Evolutionary conservation across 64 coral and sea anemone genomes (phyloP).

Genomic region (Dendronephthya gigantea): DNA sequence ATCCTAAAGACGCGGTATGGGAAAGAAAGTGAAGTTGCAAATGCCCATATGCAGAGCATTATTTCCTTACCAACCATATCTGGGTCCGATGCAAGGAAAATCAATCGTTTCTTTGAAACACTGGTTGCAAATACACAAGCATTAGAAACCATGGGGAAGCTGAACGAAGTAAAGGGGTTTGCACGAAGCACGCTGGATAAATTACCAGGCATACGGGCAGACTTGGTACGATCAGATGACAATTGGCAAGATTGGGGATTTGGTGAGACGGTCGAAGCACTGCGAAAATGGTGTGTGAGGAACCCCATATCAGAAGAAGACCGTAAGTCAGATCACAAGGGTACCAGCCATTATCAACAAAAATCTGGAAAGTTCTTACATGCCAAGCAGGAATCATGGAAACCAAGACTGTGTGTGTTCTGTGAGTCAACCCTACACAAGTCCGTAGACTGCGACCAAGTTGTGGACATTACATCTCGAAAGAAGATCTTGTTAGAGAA

Average conservation of each 20-base stretch:
- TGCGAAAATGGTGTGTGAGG: slow-evolving; percentile 4
- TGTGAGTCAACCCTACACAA: slow-evolving; percentile 32
- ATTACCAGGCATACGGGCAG: slow-evolving; percentile 26
- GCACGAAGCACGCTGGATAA: slow-evolving; percentile 2
- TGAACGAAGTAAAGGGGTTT: not conserved
- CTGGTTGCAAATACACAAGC: not conserved
- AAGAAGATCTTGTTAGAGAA: slow-evolving; percentile 11
- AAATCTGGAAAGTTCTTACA: too few relatives aligned
- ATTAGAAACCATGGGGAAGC: slow-evolving; percentile 12
- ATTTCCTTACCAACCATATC: slow-evolving; percentile 20
- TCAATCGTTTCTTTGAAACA: slow-evolving; percentile 15
- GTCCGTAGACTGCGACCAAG: slow-evolving; percentile 28
- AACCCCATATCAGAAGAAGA: not conserved
- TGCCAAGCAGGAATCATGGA: too few relatives aligned
- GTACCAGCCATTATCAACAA: slow-evolving; percentile 15
- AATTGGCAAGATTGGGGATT: slow-evolving; percentile 28
- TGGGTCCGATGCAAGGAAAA: too few relatives aligned
- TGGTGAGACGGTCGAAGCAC: slow-evolving; percentile 17
- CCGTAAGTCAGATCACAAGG: slow-evolving; percentile 1
- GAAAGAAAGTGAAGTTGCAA: slow-evolving; percentile 7
- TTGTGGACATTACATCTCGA: not conserved
- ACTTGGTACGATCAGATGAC: slow-evolving; percentile 16
- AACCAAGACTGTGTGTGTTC: slow-evolving; percentile 16
- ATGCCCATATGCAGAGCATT: not conserved
- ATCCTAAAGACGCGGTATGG: slow-evolving; percentile 19